phyloP scores from a whole-genome alignment of 2,888 invertebrate species.

The Erpobdella octoculata region DNA sequence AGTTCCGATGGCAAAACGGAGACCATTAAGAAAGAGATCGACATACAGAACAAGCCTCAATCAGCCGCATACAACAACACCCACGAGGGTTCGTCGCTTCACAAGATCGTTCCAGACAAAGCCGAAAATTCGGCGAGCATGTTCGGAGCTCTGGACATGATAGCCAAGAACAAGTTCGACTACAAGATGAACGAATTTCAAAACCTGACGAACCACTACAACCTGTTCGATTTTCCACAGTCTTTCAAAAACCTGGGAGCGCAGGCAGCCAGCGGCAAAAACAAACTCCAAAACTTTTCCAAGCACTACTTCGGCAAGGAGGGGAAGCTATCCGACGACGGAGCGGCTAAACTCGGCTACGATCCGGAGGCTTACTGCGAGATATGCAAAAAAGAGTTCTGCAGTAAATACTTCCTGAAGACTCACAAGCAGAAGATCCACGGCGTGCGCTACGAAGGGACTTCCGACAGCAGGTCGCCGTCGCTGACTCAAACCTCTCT shows the following conservation, averaged over 20 bases:
- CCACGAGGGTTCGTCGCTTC: not conserved
- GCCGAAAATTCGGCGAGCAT: not conserved
- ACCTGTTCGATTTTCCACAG: constrained; percentile 4
- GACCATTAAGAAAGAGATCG: not conserved
- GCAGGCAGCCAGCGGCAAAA: not conserved
- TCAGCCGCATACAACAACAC: not conserved
- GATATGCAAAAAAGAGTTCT: constrained; percentile 90
- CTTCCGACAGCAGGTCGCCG: constrained; percentile 10
- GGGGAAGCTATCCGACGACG: not conserved
- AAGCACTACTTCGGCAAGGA: not conserved
- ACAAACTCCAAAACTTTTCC: not conserved
- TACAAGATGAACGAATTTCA: not conserved
- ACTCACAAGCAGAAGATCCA: constrained; percentile 97
- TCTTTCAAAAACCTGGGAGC: constrained; percentile 1
- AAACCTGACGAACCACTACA: not conserved
- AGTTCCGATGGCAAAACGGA: not conserved
- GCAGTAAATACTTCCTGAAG: constrained; percentile 91
- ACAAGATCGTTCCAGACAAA: not conserved
- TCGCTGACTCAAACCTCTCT: not conserved
- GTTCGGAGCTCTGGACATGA: not conserved
- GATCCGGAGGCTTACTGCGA: constrained; percentile 53
- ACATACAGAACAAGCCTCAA: not conserved
- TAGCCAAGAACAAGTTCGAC: constrained; percentile 2
- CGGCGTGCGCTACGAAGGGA: constrained; percentile 60
- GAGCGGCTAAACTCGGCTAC: constrained; percentile 45